phyloP scores from a whole-genome alignment of 2,113 vertebrate species.

The Agelaius tricolor region DNA sequence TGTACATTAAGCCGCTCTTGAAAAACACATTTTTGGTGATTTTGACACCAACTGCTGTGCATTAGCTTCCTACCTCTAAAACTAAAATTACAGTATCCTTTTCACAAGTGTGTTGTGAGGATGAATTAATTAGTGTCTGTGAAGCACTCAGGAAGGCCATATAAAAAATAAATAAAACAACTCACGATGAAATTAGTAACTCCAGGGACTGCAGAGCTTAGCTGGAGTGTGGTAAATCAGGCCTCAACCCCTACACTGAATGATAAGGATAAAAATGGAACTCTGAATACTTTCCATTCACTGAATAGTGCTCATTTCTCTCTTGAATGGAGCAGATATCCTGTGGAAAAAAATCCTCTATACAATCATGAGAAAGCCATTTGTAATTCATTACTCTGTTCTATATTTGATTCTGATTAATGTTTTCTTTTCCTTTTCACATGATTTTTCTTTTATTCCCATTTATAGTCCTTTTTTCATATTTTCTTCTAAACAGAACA shows the following conservation, averaged over 20 bases:
- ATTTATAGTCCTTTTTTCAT: slow-evolving; percentile 46
- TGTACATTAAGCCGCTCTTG: background rate
- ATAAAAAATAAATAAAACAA: background rate
- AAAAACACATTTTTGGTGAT: background rate
- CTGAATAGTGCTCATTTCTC: slow-evolving; percentile 59
- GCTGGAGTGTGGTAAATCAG: slow-evolving; percentile 40
- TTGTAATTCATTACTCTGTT: slow-evolving; percentile 63
- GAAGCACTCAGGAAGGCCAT: background rate
- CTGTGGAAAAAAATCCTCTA: slow-evolving; percentile 47
- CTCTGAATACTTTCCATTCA: slow-evolving; percentile 57
- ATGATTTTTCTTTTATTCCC: slow-evolving; percentile 60
- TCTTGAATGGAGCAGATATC: slow-evolving; percentile 63
- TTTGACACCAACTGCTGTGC: background rate
- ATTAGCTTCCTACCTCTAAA: background rate
- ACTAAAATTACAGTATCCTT: background rate
- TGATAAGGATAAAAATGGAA: slow-evolving; percentile 60
- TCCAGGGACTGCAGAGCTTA: slow-evolving; percentile 13
- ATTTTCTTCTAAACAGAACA: slow-evolving; percentile 56
- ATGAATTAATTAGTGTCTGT: background rate
- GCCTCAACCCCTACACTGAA: slow-evolving; percentile 27
- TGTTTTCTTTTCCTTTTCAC: slow-evolving; percentile 56
- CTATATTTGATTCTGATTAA: slow-evolving; percentile 67
- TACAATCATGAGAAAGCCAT: slow-evolving; percentile 59
- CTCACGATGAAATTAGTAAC: background rate
- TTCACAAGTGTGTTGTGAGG: background rate